A percentile compares a stretch with the other conserved stretches of the same genome.
Evolutionary conservation across 2,888 invertebrate species (phyloP).

Genomic region (Trichacis sp.): DNA sequence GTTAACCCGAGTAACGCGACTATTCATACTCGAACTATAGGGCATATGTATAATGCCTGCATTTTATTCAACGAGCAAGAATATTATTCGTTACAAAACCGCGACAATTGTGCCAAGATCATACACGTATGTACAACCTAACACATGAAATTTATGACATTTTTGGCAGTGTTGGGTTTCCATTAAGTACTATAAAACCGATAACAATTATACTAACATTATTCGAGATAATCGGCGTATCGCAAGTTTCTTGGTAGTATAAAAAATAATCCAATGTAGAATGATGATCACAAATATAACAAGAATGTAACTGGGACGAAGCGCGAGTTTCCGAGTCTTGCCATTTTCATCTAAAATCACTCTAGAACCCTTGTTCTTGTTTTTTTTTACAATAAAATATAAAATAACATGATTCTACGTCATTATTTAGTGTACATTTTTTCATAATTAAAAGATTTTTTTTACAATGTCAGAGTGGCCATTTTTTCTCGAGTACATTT

Average conservation of each 20-base stretch:
- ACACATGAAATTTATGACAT: constrained; percentile 1
- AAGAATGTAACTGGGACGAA: background rate
- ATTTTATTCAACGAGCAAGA: too few relatives aligned
- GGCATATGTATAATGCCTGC: too few relatives aligned
- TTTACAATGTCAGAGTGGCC: background rate
- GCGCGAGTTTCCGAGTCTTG: background rate
- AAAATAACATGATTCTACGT: too few relatives aligned
- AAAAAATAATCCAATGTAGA: background rate
- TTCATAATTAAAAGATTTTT: too few relatives aligned
- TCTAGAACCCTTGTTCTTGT: background rate
- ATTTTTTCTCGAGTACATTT: background rate
- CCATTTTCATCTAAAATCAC: background rate
- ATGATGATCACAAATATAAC: background rate
- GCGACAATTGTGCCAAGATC: too few relatives aligned
- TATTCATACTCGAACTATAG: too few relatives aligned
- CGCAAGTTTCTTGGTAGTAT: background rate
- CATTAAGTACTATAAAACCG: constrained; percentile 4
- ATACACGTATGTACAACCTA: too few relatives aligned
- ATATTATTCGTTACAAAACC: too few relatives aligned
- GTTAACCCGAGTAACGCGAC: too few relatives aligned
- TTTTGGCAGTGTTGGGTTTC: background rate
- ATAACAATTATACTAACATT: background rate
- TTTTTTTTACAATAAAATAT: background rate
- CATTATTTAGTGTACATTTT: background rate
- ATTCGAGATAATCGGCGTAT: background rate